A percentile compares a stretch with the other conserved stretches of the same genome.
Conservation (phyloP, 2,797 vertebrate species). For the Hippopotamyrus pictus region DNA sequence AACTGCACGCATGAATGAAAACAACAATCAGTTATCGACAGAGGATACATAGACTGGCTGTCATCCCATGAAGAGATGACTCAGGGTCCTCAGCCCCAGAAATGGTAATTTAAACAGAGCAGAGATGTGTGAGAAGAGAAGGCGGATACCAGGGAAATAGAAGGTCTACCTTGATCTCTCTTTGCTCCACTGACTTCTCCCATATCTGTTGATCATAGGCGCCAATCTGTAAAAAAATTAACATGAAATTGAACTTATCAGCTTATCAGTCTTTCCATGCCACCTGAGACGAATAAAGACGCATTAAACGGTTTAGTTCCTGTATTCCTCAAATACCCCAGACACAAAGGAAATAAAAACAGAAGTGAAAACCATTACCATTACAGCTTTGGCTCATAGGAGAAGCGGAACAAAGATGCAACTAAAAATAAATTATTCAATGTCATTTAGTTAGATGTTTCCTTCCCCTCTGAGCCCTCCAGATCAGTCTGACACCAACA, state of each 20-base stretch:
- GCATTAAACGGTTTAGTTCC: background rate
- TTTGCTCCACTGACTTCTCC: constrained; percentile 98
- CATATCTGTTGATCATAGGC: constrained; percentile 99
- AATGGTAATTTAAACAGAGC: background rate
- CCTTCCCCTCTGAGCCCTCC: background rate
- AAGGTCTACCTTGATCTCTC: constrained; percentile 90
- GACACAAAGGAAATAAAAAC: background rate
- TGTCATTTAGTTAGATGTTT: background rate
- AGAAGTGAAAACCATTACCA: background rate
- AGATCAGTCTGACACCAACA: background rate
- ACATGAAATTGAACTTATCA: background rate
- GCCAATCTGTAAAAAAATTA: constrained; percentile 73
- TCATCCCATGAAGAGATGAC: background rate
- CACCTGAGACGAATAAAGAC: background rate
- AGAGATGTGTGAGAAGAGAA: constrained; percentile 9
- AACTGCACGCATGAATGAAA: constrained; percentile 61
- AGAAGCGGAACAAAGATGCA: background rate
- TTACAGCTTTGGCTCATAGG: background rate
- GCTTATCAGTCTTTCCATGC: background rate
- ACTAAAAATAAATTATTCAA: constrained; percentile 11
- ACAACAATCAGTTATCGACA: constrained; percentile 51
- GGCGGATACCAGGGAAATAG: background rate
- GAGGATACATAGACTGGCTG: constrained; percentile 22
- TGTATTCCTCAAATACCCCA: background rate
- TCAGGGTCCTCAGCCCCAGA: background rate